Evolutionary conservation across 1,140 invertebrate species (phyloP).

Genomic region (Bombyx mandarina): DNA sequence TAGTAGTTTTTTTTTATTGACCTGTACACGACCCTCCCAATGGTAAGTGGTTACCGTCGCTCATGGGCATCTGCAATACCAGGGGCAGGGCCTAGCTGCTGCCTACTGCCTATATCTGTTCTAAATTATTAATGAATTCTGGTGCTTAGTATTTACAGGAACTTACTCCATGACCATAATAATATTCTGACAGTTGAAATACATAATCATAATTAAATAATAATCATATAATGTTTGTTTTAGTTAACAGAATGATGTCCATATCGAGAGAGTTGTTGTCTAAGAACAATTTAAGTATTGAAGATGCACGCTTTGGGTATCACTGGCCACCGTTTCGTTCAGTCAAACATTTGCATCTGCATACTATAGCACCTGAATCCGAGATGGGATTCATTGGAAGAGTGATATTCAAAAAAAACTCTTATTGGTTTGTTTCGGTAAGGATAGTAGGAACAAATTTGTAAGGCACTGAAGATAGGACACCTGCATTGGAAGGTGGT

Average conservation of each 20-base stretch:
- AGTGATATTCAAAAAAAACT: constrained; percentile 81
- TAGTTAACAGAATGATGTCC: constrained; percentile 48
- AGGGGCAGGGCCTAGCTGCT: too few relatives aligned
- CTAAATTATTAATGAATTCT: too few relatives aligned
- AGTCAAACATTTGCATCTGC: constrained; percentile 88
- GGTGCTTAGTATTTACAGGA: too few relatives aligned
- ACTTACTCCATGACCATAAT: too few relatives aligned
- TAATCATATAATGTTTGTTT: constrained; percentile 9
- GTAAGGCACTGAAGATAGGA: too few relatives aligned
- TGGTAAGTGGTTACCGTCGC: too few relatives aligned
- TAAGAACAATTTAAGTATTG: constrained; percentile 67
- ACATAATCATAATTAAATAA: not conserved
- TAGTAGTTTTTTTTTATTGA: too few relatives aligned
- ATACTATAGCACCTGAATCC: constrained; percentile 85
- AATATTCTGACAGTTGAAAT: too few relatives aligned
- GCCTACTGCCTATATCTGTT: too few relatives aligned
- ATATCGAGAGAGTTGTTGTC: constrained; percentile 76
- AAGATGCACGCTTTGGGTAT: constrained; percentile 83
- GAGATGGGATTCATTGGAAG: constrained; percentile 80
- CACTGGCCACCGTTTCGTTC: constrained; percentile 93
- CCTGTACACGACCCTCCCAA: too few relatives aligned
- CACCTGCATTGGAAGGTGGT: too few relatives aligned
- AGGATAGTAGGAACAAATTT: constrained; percentile 36
- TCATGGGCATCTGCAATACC: too few relatives aligned
- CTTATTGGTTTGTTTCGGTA: constrained; percentile 90